A percentile compares a stretch with the other conserved stretches of the same genome.
phyloP scores from a whole-genome alignment of 37 sponge, comb jelly and placozoan species.

The Halichondria panicea region DNA sequence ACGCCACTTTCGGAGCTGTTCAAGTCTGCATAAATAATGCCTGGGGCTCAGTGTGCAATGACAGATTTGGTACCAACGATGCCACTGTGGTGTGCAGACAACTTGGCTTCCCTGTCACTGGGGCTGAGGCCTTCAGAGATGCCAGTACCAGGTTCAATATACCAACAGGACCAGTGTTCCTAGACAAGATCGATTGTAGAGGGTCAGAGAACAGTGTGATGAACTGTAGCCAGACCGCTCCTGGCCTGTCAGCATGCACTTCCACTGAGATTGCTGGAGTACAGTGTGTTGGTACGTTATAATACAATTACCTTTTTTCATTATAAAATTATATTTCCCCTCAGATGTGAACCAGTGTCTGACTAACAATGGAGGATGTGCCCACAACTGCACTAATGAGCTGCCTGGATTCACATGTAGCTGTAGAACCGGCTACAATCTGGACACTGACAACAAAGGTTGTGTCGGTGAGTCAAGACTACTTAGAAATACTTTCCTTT shows the following conservation, averaged over 20 bases:
- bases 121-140: too few species aligned
- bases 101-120: slow-evolving; percentile 4
- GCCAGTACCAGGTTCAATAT: too few species aligned
- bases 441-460: not conserved
- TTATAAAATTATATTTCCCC: not conserved
- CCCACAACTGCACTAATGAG: slow-evolving; percentile 23
- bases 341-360: slow-evolving; percentile 55
- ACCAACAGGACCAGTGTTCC: slow-evolving; percentile 32
- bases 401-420: slow-evolving; percentile 28
- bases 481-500: too few species aligned
- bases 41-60: slow-evolving; percentile 41
- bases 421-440: slow-evolving; percentile 23
- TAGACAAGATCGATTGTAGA: slow-evolving; percentile 8
- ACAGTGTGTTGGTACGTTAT: slow-evolving; percentile 15
- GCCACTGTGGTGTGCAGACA: slow-evolving; percentile 39
- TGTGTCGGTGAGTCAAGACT: too few species aligned
- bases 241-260: slow-evolving; percentile 22
- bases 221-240: not conserved
- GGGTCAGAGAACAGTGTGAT: slow-evolving; percentile 5
- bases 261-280: slow-evolving; percentile 40
- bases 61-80: slow-evolving; percentile 11
- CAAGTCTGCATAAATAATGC: slow-evolving; percentile 37
- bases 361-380: slow-evolving; percentile 38
- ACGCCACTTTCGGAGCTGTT: slow-evolving; percentile 10
- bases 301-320: too few species aligned